Base-by-base conservation (phyloP, 2,113 vertebrate genomes). In the Taxidea taxus region DNA sequence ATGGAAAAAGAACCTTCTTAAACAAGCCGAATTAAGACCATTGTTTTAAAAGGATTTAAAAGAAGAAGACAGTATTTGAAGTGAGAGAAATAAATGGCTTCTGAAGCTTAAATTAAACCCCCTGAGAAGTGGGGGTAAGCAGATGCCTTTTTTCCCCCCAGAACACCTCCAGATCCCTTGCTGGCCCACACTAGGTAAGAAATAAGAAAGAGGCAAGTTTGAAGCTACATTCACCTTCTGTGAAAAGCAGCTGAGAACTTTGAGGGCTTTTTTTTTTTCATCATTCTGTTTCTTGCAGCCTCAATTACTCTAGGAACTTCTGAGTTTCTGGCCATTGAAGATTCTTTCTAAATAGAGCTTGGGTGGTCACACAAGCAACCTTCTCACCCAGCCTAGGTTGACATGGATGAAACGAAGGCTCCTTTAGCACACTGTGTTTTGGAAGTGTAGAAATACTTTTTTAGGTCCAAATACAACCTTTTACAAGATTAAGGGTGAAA, bases 11-110 rank as follows among this genome's bases (percentile, higher is more conserved):
- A 91, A 82, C 5, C 47, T 86, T 87, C 44, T 91, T 87, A 91
- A 90, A 94, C 62, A 93, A 94, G 60, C 42, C 39, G 92, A 90
- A 92, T 81, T 60, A 96, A 94, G 87, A 93, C 60, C 42, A 86
- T 51, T 51, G 6, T 68, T 97, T 90, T 92, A 95, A 98, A 96
- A 77, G 47, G 29, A 56, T 75, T 95, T 74, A 84, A 94, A 56
- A 58, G 42, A 62, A 86, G 66, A 90, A 56, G 60, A 89, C 2
- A 27, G 31, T 34, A 88, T 83, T 92, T 95, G 81, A 97, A 98
- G 96, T 87, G 96, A 98, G 91, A 98, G 97, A 98, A 98, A 97
- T 75, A 97, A 98, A 95, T 27, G 14, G n/a, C 82, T 96, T 96
- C 95, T 95, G 97, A 98, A 98, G 82, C 60, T 95, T 96, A 97